Conservation (phyloP, 2,797 vertebrate species). For the Channallabes apus region DNA sequence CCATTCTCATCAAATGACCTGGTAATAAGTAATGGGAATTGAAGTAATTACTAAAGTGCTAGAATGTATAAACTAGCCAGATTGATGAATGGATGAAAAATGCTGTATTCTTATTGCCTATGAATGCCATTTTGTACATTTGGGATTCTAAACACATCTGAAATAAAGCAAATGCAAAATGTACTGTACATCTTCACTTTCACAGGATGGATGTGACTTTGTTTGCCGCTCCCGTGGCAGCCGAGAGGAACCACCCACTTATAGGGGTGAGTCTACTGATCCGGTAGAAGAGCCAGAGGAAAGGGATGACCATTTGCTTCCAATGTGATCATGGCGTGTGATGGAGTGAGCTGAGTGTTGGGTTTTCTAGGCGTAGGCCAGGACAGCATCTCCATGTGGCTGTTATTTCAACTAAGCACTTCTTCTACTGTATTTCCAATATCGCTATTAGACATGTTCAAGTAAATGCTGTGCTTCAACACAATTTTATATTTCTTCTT, state of each 20-base stretch:
- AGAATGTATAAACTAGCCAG: not conserved
- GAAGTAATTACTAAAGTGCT: not conserved
- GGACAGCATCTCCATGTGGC: not conserved
- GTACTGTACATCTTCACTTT: not conserved
- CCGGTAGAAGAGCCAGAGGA: slow-evolving; percentile 90
- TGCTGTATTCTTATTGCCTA: not conserved
- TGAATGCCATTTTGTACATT: not conserved
- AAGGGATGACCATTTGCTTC: slow-evolving; percentile 92
- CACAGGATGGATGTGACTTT: slow-evolving; percentile 95
- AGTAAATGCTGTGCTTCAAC: slow-evolving; percentile 7
- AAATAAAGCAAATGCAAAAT: not conserved
- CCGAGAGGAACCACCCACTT: slow-evolving; percentile 77
- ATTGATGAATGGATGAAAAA: not conserved
- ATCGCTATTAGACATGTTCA: slow-evolving; percentile 52
- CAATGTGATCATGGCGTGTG: slow-evolving; percentile 83
- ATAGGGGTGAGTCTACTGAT: slow-evolving; percentile 84
- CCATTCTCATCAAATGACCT: not conserved
- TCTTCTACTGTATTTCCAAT: slow-evolving; percentile 31
- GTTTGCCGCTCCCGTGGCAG: slow-evolving; percentile 86
- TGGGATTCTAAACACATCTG: not conserved
- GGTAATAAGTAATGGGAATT: not conserved
- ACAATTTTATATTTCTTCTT: not conserved
- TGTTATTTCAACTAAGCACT: slow-evolving; percentile 24
- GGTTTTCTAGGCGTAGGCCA: not conserved
- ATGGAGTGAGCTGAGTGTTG: slow-evolving; percentile 19